phyloP scores from a whole-genome alignment of 2,888 invertebrate species.

The Hemistola chrysoprasaria region DNA sequence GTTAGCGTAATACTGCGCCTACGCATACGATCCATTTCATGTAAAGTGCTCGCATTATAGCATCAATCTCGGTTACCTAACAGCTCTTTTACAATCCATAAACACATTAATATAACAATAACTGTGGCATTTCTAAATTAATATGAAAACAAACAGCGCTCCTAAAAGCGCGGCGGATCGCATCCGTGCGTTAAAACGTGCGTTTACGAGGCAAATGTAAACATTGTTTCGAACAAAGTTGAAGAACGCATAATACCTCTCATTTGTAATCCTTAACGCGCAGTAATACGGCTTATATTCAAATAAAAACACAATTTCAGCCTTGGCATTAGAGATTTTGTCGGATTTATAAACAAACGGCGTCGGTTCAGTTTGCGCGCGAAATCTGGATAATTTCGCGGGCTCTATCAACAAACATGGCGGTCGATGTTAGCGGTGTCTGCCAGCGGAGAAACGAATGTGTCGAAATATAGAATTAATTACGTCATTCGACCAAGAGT shows the following conservation, averaged over 20 bases:
- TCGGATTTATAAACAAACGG: constrained; percentile 54
- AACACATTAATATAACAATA: constrained; percentile 49
- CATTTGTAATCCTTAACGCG: constrained; percentile 35
- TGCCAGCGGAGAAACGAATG: constrained; percentile 44
- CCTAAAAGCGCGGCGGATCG: constrained; percentile 34
- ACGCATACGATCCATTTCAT: constrained; percentile 22
- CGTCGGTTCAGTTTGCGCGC: constrained; percentile 49
- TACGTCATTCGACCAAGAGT: constrained; percentile 35
- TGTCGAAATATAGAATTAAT: constrained; percentile 57
- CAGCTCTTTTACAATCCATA: constrained; percentile 35
- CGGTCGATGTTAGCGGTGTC: constrained; percentile 23
- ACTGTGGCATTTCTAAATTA: constrained; percentile 46
- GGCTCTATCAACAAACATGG: constrained; percentile 66
- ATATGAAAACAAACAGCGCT: constrained; percentile 48
- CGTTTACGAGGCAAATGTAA: constrained; percentile 40
- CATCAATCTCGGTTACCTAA: constrained; percentile 29
- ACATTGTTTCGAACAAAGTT: constrained; percentile 28
- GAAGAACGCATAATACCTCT: constrained; percentile 16
- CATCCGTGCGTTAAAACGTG: constrained; percentile 32
- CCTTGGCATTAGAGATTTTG: constrained; percentile 41
- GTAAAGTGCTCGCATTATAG: constrained; percentile 26
- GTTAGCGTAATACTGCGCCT: constrained; percentile 9
- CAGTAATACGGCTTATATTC: constrained; percentile 47
- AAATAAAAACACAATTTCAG: constrained; percentile 40
- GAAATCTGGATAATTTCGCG: constrained; percentile 77